Base-by-base conservation (phyloP, 2,888 invertebrate genomes). In the Nomada ruficornis region DNA sequence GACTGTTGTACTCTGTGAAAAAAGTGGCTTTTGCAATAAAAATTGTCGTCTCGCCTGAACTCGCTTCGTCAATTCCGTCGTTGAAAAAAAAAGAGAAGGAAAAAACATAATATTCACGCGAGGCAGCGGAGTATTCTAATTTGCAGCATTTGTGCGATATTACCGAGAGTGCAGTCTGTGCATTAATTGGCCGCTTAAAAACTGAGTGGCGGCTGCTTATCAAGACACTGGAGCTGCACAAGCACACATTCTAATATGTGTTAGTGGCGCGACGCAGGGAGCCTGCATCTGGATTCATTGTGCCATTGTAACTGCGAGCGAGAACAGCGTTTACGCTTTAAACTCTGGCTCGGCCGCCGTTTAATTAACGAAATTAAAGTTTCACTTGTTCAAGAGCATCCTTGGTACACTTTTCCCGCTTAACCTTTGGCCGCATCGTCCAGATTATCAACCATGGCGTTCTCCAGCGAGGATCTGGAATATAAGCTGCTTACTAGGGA, bases 401-500 rank as follows among this genome's bases (percentile, higher is more conserved):
- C 29, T 29, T 29, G 7, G 7, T 29, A 29, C 36, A 5, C 36
- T 36, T 7, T 36, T 36, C 7, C 29, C 36, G 36, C 7, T 36
- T 7, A 7, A 36, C 36, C 7, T 0, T 36, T 7, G 36, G 36
- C 36, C 1, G 36, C 36, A 7, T 36, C 36, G 36, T 36, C 7
- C 36, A 1, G n/a, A 23, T n/a, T 15, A 15, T 36, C 18, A n/a
- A 18, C 15, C n/a, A 79, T 79, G 80, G n/a, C 62, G 29, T 4
- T 13, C 0, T 20, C 11, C 11, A 47, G 47, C 0, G 42, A 2
- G 2, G 44, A 62, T 15, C 54, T 78, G 0, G 79, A 50, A 15
- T 81, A 36, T 15, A 79, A 79, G 13, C 13, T 90, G 54, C 78
- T 92, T 13, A 83, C 87, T 2, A 64, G 76, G 7, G 90, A 92